Percentiles rank a stretch among this genome's conserved stretches.
Conservation (phyloP, 64 coral and sea anemone species). For the Actinia tenebrosa region DNA sequence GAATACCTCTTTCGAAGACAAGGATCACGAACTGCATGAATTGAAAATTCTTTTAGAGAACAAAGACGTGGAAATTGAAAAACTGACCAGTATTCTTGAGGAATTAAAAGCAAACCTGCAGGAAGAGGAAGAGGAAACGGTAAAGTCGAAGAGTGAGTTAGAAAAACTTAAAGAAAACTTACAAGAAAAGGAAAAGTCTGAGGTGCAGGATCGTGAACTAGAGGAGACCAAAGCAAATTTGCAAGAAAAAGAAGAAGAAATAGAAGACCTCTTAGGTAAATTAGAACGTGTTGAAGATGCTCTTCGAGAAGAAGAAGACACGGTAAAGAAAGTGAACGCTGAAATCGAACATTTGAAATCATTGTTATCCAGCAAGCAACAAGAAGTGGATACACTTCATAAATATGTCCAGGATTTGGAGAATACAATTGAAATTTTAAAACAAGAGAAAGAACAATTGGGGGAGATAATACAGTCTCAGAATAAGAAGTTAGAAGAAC, state of each 20-base stretch:
- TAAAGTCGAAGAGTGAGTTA: not conserved
- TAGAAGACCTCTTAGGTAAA: not conserved
- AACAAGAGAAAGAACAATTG: slow-evolving; percentile 29
- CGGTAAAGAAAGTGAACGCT: not conserved
- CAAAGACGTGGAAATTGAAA: slow-evolving; percentile 23
- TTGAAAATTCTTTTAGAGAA: slow-evolving; percentile 1
- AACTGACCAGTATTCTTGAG: slow-evolving; percentile 11
- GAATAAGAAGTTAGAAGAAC: slow-evolving; percentile 31
- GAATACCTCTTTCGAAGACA: slow-evolving; percentile 58
- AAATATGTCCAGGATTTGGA: not conserved
- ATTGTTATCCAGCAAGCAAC: not conserved
- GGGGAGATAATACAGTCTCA: slow-evolving; percentile 18
- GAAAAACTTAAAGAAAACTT: not conserved
- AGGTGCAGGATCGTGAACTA: not conserved
- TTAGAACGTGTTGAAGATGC: not conserved
- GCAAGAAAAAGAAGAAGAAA: slow-evolving; percentile 18
- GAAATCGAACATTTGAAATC: slow-evolving; percentile 2
- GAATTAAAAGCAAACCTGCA: slow-evolving; percentile 4
- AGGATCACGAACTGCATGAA: slow-evolving; percentile 44
- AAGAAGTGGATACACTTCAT: not conserved
- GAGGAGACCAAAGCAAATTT: not conserved
- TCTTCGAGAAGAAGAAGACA: not conserved
- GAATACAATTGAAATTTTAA: slow-evolving; percentile 7
- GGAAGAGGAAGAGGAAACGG: slow-evolving; percentile 19
- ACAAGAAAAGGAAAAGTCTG: not conserved